phyloP scores from a whole-genome alignment of 2,888 invertebrate species.

The Acrobeloides nanus region DNA sequence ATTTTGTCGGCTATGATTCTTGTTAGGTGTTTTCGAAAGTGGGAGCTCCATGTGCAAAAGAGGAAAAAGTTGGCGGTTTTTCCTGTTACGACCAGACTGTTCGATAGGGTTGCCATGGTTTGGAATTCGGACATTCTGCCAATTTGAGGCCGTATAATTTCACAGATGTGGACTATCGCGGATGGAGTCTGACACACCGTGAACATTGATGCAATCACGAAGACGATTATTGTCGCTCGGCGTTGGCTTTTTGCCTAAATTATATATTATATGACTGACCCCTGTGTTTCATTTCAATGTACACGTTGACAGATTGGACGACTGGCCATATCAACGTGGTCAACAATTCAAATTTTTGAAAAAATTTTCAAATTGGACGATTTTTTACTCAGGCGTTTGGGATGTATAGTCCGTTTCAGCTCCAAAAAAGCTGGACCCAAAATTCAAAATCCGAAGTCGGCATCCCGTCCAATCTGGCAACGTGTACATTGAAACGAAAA shows the following conservation, averaged over 20 bases:
- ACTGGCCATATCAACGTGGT: no score
- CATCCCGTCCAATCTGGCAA: no score
- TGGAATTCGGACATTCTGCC: slow-evolving; percentile 13
- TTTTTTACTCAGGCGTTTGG: no score
- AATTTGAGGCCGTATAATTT: slow-evolving; percentile 23
- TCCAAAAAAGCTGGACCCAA: no score
- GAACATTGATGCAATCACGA: slow-evolving; percentile 26
- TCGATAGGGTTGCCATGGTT: slow-evolving; percentile 20
- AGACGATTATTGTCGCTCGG: slow-evolving; percentile 15
- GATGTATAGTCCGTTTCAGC: no score
- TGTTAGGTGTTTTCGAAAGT: slow-evolving; percentile 28
- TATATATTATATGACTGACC: slow-evolving; percentile 9
- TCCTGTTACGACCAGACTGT: slow-evolving; percentile 24
- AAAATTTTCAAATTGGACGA: no score
- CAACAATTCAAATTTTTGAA: no score
- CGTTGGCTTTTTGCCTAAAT: slow-evolving; percentile 15
- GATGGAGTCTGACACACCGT: slow-evolving; percentile 27
- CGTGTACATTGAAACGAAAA: no score
- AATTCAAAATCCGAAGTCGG: no score
- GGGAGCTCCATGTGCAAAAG: slow-evolving; percentile 28
- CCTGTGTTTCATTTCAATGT: no score
- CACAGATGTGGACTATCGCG: slow-evolving; percentile 24
- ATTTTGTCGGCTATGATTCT: no score
- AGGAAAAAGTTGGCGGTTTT: slow-evolving; percentile 25
- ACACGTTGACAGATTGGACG: no score